Conservation (phyloP, 1,140 invertebrate genomes). For the Drosophila mauritiana region DNA sequence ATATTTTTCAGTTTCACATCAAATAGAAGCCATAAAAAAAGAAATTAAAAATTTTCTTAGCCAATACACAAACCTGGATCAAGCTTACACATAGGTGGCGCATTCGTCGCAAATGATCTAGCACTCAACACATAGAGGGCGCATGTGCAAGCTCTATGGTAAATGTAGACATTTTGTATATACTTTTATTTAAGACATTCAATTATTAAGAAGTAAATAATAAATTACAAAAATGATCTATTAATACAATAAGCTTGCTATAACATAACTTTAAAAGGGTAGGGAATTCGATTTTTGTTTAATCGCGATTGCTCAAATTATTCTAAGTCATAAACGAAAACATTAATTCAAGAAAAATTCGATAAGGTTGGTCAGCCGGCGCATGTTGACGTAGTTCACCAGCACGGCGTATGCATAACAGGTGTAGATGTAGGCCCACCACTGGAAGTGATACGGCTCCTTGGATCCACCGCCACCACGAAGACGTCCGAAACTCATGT, state of each 20-base stretch:
- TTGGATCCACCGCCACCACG: constrained; percentile 38
- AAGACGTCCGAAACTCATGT: constrained; percentile 19
- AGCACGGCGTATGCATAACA: constrained; percentile 69
- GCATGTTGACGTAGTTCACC: constrained; percentile 70
- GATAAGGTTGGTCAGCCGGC: constrained; percentile 69
- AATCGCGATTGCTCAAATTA: neutral
- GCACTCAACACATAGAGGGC: neutral
- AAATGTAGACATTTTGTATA: neutral
- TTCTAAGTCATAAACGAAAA: neutral
- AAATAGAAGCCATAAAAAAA: no score
- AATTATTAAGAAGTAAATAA: no score
- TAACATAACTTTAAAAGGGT: no score
- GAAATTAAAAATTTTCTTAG: no score
- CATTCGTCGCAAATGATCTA: neutral
- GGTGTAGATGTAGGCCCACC: constrained; percentile 82
- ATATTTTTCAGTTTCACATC: no score
- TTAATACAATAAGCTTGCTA: no score
- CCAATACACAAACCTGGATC: no score
- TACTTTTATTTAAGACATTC: no score
- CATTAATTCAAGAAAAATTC: constrained; percentile 64
- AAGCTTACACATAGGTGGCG: constrained; percentile 1
- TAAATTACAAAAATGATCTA: no score
- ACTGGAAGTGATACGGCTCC: constrained; percentile 76
- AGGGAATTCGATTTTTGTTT: no score
- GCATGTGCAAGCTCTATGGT: no score